Base-by-base conservation (phyloP, 1,140 invertebrate genomes). In the Schlechtendalia chinensis region DNA sequence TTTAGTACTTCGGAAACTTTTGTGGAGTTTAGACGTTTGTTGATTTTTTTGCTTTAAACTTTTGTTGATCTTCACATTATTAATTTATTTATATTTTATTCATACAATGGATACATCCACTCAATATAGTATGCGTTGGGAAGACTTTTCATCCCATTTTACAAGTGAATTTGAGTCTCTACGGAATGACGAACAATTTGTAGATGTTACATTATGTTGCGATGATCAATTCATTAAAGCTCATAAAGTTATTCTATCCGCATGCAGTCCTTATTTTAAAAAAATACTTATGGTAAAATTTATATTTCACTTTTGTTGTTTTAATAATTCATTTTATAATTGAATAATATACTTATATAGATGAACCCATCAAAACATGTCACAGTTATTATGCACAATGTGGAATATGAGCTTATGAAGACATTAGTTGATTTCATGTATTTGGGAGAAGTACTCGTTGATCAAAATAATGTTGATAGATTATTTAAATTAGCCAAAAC, bases 61-160 rank as follows among this genome's bases (percentile, higher is more conserved):
- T 5, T 50, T 50, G 12, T 50, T 50, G 47, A 8, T 50, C 14
- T 50, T 50, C 12, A 50, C 14, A 10, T 63, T 32, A n/a, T 63
- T 16, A 16, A 61, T 27, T 17, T 17, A 29, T 61, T 27, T 32
- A 5, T 54, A 54, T 17, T 54, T 17, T 54, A 4, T 59, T 59
- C 0, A 16, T 45, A 56, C 4, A 71, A 81, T 81, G 80, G 22
- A 81, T 17, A 27, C 53, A 0, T 74, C 82, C n/a, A 56, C 94
- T 89, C 92, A 94, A 88, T 94, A 94, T 88, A 94, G 93, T 89
- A 90, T 94, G 87, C 91, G 93, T 88, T 95, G 93, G 93, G 94
- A 94, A 88, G 94, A 94, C 88, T 94, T 94, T 90, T 92, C 93
- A 88, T 91, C 91, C 81, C 94, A 93, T 88, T 92, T 94, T 86